Evolutionary conservation across 2,888 invertebrate species (phyloP).

Genomic region (Andrena fulva): DNA sequence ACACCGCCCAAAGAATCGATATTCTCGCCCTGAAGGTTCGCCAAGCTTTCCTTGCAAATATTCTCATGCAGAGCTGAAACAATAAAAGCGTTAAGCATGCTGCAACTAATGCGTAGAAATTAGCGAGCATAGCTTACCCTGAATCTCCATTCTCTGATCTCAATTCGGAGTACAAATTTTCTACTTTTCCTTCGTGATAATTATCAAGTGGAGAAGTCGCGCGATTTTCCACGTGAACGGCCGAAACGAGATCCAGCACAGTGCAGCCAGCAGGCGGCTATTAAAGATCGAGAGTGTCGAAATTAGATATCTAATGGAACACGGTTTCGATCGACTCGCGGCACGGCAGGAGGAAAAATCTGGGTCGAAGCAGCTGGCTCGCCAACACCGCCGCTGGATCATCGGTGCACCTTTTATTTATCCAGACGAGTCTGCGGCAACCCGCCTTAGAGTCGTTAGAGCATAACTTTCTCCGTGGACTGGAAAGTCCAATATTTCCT

Average conservation of each 20-base stretch:
- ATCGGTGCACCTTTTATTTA: slow-evolving; percentile 70
- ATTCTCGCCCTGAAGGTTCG: background rate
- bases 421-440: slow-evolving; percentile 67
- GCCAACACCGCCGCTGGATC: slow-evolving; percentile 66
- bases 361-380: slow-evolving; percentile 55
- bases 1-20: background rate
- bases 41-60: background rate
- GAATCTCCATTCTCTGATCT: background rate
- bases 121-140: background rate
- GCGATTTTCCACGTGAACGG: background rate
- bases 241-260: background rate
- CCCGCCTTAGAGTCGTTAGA: slow-evolving; percentile 57
- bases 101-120: too few relatives aligned
- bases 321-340: background rate
- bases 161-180: background rate
- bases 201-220: background rate
- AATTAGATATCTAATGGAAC: slow-evolving; percentile 4
- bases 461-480: slow-evolving; percentile 77
- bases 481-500: slow-evolving; percentile 75
- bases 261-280: slow-evolving; percentile 3
- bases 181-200: background rate
- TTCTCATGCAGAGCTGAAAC: background rate
- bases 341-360: slow-evolving; percentile 48
- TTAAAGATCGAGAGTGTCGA: slow-evolving; percentile 60
- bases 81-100: too few relatives aligned